phyloP scores from a whole-genome alignment of 1,140 invertebrate genomes.

The Nymphalis io region DNA sequence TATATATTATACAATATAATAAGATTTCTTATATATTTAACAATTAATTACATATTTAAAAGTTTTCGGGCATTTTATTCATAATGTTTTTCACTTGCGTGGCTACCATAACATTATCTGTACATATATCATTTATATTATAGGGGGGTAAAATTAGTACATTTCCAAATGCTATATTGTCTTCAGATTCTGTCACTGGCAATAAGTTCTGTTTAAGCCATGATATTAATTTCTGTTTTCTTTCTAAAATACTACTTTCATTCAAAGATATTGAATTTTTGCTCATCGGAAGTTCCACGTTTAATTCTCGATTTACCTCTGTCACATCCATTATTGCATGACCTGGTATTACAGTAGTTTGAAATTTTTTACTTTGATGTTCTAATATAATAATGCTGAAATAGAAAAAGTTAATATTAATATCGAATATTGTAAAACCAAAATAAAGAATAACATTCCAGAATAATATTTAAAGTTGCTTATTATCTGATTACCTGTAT shows the following conservation, averaged over 20 bases:
- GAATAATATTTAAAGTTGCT: background rate
- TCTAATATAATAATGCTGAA: conserved; percentile 60
- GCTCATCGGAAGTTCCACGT: conserved; percentile 37
- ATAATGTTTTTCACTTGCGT: conserved; percentile 65
- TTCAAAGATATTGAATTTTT: conserved; percentile 24
- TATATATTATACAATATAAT: too few species aligned
- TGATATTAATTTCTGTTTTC: conserved; percentile 51
- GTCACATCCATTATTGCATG: conserved; percentile 60
- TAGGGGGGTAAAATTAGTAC: conserved; percentile 64
- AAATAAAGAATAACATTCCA: background rate
- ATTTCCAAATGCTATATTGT: conserved; percentile 63
- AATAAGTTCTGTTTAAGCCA: conserved; percentile 67
- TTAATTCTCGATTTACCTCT: conserved; percentile 30
- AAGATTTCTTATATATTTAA: too few species aligned
- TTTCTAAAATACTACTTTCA: conserved; percentile 37
- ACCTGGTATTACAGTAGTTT: conserved; percentile 60
- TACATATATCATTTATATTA: conserved; percentile 54
- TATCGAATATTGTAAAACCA: background rate
- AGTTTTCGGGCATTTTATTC: conserved; percentile 57
- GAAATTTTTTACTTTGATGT: conserved; percentile 43
- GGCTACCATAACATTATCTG: conserved; percentile 62
- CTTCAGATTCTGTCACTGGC: conserved; percentile 52
- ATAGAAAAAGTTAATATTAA: conserved; percentile 29
- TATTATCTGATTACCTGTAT: conserved; percentile 47
- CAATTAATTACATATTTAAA: conserved; percentile 7